Percentiles rank a stretch among this genome's conserved stretches.
phyloP scores from a whole-genome alignment of 1,140 invertebrate species.

The Trichogramma pretiosum region DNA sequence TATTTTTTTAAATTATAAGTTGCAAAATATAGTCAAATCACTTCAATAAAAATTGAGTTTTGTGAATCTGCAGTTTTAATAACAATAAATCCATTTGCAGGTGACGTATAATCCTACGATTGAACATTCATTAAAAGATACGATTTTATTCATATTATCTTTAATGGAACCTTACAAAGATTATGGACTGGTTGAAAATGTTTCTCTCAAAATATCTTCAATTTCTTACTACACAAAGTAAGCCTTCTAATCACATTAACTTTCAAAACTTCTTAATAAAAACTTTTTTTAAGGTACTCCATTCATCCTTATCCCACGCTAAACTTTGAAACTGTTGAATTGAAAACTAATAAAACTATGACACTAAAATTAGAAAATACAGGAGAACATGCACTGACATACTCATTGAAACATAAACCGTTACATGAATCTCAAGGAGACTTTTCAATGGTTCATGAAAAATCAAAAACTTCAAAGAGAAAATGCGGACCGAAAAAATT shows the following conservation, averaged over 20 bases:
- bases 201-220: slow-evolving; percentile 28
- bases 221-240: slow-evolving; percentile 29
- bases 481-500: neutral
- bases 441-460: neutral
- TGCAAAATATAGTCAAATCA: slow-evolving; percentile 2
- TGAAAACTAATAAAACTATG: slow-evolving; percentile 24
- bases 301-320: slow-evolving; percentile 25
- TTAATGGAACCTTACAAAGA: slow-evolving; percentile 26
- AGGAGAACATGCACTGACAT: slow-evolving; percentile 27
- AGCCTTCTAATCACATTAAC: neutral
- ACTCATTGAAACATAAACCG: no score
- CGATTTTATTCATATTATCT: slow-evolving; percentile 25
- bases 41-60: no score
- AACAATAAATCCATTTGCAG: slow-evolving; percentile 16
- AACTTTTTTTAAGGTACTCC: slow-evolving; percentile 19
- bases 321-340: slow-evolving; percentile 25
- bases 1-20: no score
- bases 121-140: slow-evolving; percentile 26
- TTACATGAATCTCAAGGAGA: no score
- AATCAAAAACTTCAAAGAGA: neutral
- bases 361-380: slow-evolving; percentile 30
- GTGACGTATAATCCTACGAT: slow-evolving; percentile 22
- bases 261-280: slow-evolving; percentile 11
- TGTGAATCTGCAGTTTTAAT: no score
- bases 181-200: slow-evolving; percentile 23